phyloP scores from a whole-genome alignment of 30 jellyfish, hydroid and myxozoan species.

The Nemopilema nomurai region DNA sequence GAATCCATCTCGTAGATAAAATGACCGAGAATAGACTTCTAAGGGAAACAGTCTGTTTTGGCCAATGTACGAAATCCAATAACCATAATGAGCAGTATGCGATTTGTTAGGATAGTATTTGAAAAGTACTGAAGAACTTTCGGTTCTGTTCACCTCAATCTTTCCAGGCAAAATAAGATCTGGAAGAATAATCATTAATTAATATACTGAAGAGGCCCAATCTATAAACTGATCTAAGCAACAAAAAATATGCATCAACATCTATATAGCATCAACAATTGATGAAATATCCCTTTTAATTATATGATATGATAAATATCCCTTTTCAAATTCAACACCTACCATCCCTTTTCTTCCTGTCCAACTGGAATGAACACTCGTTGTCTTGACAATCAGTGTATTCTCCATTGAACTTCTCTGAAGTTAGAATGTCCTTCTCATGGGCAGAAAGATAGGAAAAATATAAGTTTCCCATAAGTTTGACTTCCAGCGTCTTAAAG shows the following conservation, averaged over 20 bases:
- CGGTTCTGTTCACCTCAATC: neutral
- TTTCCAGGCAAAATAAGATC: neutral
- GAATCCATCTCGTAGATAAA: constrained; percentile 16
- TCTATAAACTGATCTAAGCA: too few relatives aligned
- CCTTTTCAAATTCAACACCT: neutral
- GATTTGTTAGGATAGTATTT: constrained; percentile 8
- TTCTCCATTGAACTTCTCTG: constrained; percentile 23
- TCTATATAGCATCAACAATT: too few relatives aligned
- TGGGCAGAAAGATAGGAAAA: constrained; percentile 16
- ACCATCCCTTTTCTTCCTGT: neutral
- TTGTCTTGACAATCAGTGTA: constrained; percentile 15
- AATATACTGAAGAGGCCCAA: neutral
- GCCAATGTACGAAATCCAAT: neutral
- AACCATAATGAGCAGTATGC: constrained; percentile 40
- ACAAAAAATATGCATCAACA: too few relatives aligned
- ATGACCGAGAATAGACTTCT: neutral
- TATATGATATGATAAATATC: too few relatives aligned
- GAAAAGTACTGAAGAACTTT: constrained; percentile 4
- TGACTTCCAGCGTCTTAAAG: constrained; percentile 28
- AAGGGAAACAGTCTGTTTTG: neutral
- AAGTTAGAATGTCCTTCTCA: constrained; percentile 22
- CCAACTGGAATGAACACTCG: constrained; percentile 19
- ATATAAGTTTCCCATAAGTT: constrained; percentile 8
- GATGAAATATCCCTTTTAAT: too few relatives aligned
- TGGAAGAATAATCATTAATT: neutral